phyloP scores from a whole-genome alignment of 1,140 invertebrate genomes.

The Laupala kohalensis region DNA sequence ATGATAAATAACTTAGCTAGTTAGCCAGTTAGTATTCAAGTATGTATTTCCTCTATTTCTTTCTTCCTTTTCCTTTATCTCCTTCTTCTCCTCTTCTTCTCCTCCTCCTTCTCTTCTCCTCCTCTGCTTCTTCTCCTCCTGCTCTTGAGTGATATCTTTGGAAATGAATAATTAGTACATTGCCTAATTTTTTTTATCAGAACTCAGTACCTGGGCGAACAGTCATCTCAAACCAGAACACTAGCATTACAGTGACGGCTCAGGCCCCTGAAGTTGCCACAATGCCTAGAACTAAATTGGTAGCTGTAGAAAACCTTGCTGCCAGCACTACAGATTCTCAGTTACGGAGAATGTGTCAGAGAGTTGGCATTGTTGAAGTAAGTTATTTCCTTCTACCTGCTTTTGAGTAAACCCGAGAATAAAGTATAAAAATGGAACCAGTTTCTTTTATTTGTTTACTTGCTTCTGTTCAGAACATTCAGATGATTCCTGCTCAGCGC shows the following conservation, averaged over 20 bases:
- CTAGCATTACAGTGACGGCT: not conserved
- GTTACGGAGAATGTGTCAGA: constrained; percentile 36
- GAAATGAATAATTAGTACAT: no score
- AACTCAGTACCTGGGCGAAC: not conserved
- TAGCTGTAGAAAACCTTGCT: constrained; percentile 38
- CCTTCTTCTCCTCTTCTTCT: no score
- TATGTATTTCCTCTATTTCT: no score
- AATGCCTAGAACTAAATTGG: constrained; percentile 26
- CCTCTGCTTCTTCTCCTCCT: no score
- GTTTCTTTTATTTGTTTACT: constrained; percentile 22
- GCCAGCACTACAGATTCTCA: constrained; percentile 35
- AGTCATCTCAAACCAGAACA: not conserved
- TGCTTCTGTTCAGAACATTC: constrained; percentile 32
- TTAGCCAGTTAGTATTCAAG: no score
- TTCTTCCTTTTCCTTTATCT: no score
- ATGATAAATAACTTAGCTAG: no score
- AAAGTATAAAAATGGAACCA: constrained; percentile 5
- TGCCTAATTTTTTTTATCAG: no score
- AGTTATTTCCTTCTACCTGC: constrained; percentile 21
- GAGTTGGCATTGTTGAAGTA: constrained; percentile 39
- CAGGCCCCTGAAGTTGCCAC: not conserved
- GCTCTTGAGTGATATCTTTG: no score
- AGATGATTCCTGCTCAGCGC: constrained; percentile 30
- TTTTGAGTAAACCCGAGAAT: not conserved
- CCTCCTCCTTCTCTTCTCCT: no score